Evolutionary conservation across 2,888 invertebrate genomes (phyloP).

Genomic region (Mythimna pallens): DNA sequence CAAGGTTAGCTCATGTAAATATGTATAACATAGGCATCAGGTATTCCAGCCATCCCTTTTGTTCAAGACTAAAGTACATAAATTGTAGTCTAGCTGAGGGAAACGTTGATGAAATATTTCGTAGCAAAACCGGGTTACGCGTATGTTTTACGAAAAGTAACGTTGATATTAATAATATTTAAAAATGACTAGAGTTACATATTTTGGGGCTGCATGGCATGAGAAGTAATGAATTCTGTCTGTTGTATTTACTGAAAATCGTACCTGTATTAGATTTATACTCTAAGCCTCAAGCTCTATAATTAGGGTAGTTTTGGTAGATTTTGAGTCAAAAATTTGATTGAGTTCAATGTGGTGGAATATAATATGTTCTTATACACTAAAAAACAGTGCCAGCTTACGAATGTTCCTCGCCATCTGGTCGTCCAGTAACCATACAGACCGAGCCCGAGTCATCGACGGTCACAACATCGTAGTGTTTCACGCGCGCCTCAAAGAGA

Average conservation of each 20-base stretch:
- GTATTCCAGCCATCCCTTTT: constrained; percentile 54
- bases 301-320: too few relatives aligned
- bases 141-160: constrained; percentile 28
- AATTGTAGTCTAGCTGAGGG: constrained; percentile 24
- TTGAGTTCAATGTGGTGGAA: too few relatives aligned
- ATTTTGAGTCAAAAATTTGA: too few relatives aligned
- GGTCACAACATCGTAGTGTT: too few relatives aligned
- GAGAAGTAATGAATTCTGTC: constrained; percentile 10
- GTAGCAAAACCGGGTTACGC: constrained; percentile 24
- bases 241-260: not conserved
- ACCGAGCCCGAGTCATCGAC: too few relatives aligned
- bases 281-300: too few relatives aligned
- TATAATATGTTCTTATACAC: too few relatives aligned
- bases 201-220: constrained; percentile 5
- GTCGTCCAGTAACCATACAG: too few relatives aligned
- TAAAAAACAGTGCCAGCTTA: too few relatives aligned
- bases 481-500: too few relatives aligned
- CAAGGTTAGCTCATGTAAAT: constrained; percentile 14
- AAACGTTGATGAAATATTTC: constrained; percentile 46
- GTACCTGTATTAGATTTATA: too few relatives aligned
- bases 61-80: constrained; percentile 38
- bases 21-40: constrained; percentile 24
- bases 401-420: too few relatives aligned
- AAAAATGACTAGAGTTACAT: constrained; percentile 6
- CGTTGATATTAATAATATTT: constrained; percentile 33